phyloP scores from a whole-genome alignment of 92 coral and sea anemone species.

The Montipora capitata region DNA sequence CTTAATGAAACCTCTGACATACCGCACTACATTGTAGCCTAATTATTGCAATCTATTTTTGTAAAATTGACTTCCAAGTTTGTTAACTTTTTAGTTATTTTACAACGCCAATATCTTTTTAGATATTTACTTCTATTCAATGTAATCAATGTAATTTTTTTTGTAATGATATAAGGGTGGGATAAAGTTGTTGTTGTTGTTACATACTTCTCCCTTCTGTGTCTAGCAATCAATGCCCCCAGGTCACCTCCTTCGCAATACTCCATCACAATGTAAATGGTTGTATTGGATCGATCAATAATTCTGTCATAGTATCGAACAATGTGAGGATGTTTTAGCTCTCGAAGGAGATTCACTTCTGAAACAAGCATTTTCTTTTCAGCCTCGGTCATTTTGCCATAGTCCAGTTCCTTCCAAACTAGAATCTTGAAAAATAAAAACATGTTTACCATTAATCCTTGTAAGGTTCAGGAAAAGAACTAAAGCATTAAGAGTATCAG shows the following conservation, averaged over 20 bases:
- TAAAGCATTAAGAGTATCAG: background rate
- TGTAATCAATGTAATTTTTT: too few species aligned
- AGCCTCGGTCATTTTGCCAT: constrained; percentile 96
- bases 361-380: constrained; percentile 99
- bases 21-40: too few species aligned
- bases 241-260: constrained; percentile 97
- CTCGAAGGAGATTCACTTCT: constrained; percentile 96
- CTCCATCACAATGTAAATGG: constrained; percentile 97
- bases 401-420: constrained; percentile 98
- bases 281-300: constrained; percentile 92
- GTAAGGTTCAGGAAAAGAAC: too few species aligned
- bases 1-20: too few species aligned
- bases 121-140: too few species aligned
- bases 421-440: constrained; percentile 64
- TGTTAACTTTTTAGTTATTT: too few species aligned
- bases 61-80: too few species aligned
- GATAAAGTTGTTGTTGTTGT: background rate
- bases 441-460: background rate
- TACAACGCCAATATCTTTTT: too few species aligned
- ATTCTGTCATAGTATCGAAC: constrained; percentile 97
- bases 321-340: constrained; percentile 95
- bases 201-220: constrained; percentile 93
- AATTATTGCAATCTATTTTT: too few species aligned
- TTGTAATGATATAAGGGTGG: too few species aligned
- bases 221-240: constrained; percentile 87